Conservation (phyloP, 2,797 vertebrate species). For the Phoebastria nigripes region DNA sequence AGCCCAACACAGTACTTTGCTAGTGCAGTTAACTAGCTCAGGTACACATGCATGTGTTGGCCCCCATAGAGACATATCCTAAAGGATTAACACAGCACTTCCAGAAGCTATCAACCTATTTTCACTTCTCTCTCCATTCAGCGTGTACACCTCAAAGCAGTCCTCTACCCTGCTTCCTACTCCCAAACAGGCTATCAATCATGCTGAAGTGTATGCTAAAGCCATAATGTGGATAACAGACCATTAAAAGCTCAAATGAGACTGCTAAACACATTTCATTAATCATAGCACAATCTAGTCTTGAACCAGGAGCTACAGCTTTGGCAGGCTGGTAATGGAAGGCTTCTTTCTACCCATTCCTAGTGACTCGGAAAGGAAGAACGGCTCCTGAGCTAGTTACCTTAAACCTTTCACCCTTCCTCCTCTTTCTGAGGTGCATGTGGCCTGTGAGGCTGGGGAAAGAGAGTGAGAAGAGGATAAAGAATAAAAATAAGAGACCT, state of each 20-base stretch:
- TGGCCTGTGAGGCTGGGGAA: background rate
- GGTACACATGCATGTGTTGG: fast-evolving
- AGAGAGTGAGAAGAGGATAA: background rate
- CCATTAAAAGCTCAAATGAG: slow-evolving; percentile 55
- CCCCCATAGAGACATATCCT: background rate
- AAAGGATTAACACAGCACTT: background rate
- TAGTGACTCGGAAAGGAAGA: background rate
- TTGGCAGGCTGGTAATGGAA: background rate
- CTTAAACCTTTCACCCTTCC: background rate
- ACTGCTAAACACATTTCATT: slow-evolving; percentile 60
- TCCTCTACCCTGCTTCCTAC: background rate
- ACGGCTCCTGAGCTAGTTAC: background rate
- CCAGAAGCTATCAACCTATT: background rate
- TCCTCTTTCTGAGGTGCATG: background rate
- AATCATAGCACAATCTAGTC: slow-evolving; percentile 43
- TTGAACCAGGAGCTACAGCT: slow-evolving; percentile 3
- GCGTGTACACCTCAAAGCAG: background rate
- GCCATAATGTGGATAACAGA: slow-evolving; percentile 34
- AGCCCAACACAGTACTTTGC: background rate
- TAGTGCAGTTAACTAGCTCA: background rate
- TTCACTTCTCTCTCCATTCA: background rate
- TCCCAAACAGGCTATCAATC: slow-evolving; percentile 44
- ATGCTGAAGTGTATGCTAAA: slow-evolving; percentile 2
- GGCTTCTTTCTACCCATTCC: background rate
- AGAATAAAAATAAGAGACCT: background rate